A percentile compares a stretch with the other conserved stretches of the same genome.
phyloP scores from a whole-genome alignment of 64 coral and sea anemone species.

The Pocillopora verrucosa region DNA sequence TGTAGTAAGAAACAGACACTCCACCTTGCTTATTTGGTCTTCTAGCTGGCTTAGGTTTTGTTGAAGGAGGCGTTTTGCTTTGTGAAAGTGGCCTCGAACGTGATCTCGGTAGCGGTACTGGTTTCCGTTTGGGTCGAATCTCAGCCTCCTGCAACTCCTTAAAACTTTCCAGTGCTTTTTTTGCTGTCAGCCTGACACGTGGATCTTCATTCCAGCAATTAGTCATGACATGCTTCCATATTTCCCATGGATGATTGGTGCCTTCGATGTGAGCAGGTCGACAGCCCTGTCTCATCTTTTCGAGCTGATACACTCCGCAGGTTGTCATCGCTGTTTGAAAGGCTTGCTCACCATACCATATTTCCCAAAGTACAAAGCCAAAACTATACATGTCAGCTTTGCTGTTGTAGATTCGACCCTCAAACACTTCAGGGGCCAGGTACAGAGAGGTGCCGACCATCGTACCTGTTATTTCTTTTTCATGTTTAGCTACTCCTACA shows the following conservation, averaged over 20 bases:
- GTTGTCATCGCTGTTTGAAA: not conserved
- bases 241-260: not conserved
- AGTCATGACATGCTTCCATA: constrained; percentile 3
- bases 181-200: not conserved
- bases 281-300: not conserved
- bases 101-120: not conserved
- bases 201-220: constrained; percentile 12
- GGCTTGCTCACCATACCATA: constrained; percentile 16
- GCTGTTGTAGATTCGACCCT: not conserved
- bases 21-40: not conserved
- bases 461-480: constrained; percentile 8
- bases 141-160: not conserved
- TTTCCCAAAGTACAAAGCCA: constrained; percentile 32
- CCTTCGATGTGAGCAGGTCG: not conserved
- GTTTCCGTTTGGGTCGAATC: not conserved
- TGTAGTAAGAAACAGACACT: not conserved
- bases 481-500: constrained; percentile 14
- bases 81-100: too few species aligned
- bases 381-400: constrained; percentile 30
- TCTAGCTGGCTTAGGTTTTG: not conserved
- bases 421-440: constrained; percentile 16
- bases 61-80: not conserved
- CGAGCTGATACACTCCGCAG: not conserved
- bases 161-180: not conserved
- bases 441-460: not conserved